Percentiles rank a stretch among this genome's conserved stretches.
These are phyloP conservation scores for Hydropsyche betteni DNA, from an alignment of 2,888 invertebrate genomes.

Conservation along the genomic window DNA sequence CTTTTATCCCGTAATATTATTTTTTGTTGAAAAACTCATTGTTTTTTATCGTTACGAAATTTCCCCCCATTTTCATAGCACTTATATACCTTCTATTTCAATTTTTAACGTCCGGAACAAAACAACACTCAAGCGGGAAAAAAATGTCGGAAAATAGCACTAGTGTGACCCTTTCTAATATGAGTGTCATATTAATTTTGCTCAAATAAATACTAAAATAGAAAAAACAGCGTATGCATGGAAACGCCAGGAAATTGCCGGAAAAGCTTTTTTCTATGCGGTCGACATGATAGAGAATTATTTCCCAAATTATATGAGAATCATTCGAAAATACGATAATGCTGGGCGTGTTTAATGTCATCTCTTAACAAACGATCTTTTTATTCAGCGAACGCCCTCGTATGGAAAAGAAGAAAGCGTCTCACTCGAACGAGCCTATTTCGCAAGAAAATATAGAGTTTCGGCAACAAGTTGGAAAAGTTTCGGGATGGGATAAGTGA, in stretches of 20 bases:
- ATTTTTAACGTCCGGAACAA: too few species aligned
- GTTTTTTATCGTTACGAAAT: too few species aligned
- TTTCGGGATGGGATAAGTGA: constrained; percentile 28
- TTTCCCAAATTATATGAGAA: background rate
- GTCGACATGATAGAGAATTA: background rate
- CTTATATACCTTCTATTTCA: too few species aligned
- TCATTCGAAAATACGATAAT: constrained; percentile 8
- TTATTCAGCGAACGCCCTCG: constrained; percentile 23
- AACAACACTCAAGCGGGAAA: too few species aligned
- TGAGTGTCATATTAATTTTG: constrained; percentile 6
- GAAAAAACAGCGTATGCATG: background rate
- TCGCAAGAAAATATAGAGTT: constrained; percentile 24
- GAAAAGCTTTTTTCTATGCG: constrained; percentile 6
- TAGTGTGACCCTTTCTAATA: too few species aligned
- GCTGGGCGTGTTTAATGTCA: constrained; percentile 19
- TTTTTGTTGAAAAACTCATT: too few species aligned
- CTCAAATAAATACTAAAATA: background rate
- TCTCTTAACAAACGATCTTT: constrained; percentile 25
- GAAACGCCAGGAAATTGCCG: background rate
- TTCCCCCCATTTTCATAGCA: too few species aligned
- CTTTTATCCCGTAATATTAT: too few species aligned
- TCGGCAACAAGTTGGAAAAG: constrained; percentile 33
- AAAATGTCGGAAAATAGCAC: too few species aligned
- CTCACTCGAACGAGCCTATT: constrained; percentile 7
- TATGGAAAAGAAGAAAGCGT: constrained; percentile 22